Evolutionary conservation across 2,797 vertebrate genomes (phyloP), one percentile per base, ranked within the genome.

Genomic region (Argyrosomus regius): DNA sequence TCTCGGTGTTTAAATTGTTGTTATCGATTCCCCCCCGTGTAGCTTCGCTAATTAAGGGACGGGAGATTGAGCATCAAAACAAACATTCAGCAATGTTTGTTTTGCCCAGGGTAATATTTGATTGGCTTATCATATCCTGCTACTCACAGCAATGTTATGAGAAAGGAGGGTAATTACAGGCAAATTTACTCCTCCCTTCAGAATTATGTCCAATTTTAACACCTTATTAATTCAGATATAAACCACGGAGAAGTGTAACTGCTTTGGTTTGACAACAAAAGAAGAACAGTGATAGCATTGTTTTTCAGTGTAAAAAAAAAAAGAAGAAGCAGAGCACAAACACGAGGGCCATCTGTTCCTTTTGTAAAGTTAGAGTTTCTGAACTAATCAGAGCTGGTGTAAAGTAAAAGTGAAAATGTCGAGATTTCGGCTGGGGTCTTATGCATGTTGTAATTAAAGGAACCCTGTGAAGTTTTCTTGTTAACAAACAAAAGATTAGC

Each of bases 21-120:
- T 61, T 52, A 60, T 54, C 52, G 78, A 87, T 82, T 74, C 76
- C 80, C 35, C 35, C 64, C 57, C 1, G 61, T 74, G 86, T 70
- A 78, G 52, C 49, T 16, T 26, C 2, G 10, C 66, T 89, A 90
- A 90, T 91, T 87, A 90, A 77, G 72, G 66, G 49, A 83, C 3
- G 2, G 61, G 68, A 75, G 65, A 72, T 67, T 4, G 45, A 77
- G 59, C 82, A 77, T 78, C 81, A 78, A 79, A 83, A 71, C 87
- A 86, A 87, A 87, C 49, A 22, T 31, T 52, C 43, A 56, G 57
- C 78, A 63, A 63, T 78, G 80, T 75, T 69, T 75, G 28, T 13
- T 17, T 74, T 61, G 75, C 78, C 77, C 64, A 20, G 77, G 85
- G 86, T 84, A 79, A 81, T 59, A 62, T 85, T 79, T 83, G 78